Conservation (phyloP, 2,113 vertebrate genomes). For the Oryzias woworae region DNA sequence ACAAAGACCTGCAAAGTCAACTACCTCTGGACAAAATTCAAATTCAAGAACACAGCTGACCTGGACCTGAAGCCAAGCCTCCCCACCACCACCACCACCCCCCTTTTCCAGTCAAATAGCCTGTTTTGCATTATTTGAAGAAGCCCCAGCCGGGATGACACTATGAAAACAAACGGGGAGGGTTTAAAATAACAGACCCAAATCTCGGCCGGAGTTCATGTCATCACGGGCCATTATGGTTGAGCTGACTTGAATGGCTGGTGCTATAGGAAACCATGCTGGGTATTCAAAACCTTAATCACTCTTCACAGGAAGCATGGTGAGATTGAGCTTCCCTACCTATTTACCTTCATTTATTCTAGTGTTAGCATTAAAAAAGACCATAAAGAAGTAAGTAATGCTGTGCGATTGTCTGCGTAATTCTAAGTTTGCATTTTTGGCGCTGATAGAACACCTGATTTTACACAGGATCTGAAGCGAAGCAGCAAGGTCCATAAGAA, state of each 20-base stretch:
- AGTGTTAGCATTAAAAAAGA: too few species aligned
- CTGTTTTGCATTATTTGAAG: conserved; percentile 62
- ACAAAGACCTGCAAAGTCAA: conserved; percentile 65
- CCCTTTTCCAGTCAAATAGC: conserved; percentile 65
- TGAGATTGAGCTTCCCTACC: too few species aligned
- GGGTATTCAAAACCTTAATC: conserved; percentile 59
- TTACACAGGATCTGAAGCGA: conserved; percentile 43
- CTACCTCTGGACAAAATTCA: conserved; percentile 54
- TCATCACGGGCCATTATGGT: conserved; percentile 61
- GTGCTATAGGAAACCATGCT: conserved; percentile 43
- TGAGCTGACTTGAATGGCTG: conserved; percentile 51
- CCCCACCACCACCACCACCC: neutral
- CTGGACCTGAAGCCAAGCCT: conserved; percentile 34
- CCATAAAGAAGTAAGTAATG: too few species aligned
- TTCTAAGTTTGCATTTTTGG: conserved; percentile 60
- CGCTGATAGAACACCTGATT: conserved; percentile 52
- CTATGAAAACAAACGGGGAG: conserved; percentile 62
- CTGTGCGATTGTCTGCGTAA: too few species aligned
- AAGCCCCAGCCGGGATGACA: conserved; percentile 31
- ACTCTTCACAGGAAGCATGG: neutral
- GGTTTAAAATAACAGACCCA: conserved; percentile 72
- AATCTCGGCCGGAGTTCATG: conserved; percentile 29
- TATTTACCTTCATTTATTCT: too few species aligned
- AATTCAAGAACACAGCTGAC: conserved; percentile 60
- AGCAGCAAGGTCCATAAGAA: conserved; percentile 54